phyloP scores from a whole-genome alignment of 2,797 vertebrate species.

The Cynopterus sphinx region DNA sequence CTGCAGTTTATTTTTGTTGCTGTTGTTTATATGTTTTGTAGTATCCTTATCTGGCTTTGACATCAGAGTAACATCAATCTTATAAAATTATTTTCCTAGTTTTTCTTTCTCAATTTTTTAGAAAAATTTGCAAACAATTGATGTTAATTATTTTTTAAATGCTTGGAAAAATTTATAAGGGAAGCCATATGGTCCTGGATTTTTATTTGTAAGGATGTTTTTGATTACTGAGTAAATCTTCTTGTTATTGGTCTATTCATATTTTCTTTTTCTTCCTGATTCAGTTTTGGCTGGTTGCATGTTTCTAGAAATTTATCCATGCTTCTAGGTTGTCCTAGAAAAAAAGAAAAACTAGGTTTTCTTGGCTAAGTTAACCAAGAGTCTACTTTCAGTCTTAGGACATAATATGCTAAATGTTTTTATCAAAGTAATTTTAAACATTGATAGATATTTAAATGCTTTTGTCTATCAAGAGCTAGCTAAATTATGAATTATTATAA shows the following conservation, averaged over 20 bases:
- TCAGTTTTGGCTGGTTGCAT: background rate
- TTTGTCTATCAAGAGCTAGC: background rate
- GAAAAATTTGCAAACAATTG: background rate
- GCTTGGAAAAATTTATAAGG: background rate
- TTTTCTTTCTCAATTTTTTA: background rate
- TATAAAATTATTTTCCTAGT: background rate
- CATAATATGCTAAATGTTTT: background rate
- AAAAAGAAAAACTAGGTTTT: background rate
- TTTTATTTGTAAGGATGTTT: background rate
- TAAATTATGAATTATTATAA: background rate
- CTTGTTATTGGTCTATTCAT: background rate
- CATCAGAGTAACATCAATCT: background rate
- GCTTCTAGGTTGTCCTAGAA: background rate
- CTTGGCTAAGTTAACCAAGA: background rate
- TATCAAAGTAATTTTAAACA: background rate
- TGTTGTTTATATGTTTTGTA: background rate
- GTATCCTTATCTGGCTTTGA: background rate
- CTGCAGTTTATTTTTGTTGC: background rate
- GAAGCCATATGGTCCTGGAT: background rate
- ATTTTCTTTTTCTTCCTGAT: background rate
- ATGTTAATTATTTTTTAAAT: background rate
- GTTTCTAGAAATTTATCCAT: background rate
- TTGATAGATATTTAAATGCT: background rate
- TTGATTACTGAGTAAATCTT: background rate
- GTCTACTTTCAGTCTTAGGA: background rate